phyloP scores from a whole-genome alignment of 2,113 vertebrate genomes.

The Marmota monax region DNA sequence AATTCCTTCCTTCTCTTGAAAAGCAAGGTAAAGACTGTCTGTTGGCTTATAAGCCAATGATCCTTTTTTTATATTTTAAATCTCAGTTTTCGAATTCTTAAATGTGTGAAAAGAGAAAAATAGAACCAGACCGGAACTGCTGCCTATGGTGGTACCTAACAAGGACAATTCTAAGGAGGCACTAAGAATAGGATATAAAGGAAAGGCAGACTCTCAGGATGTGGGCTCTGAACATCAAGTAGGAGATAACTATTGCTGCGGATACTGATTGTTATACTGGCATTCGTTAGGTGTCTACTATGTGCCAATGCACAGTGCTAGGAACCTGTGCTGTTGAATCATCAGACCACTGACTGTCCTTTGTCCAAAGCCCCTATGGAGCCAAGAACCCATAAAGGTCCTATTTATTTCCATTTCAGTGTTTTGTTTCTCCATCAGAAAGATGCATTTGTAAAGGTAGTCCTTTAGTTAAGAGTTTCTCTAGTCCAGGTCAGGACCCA shows the following conservation, averaged over 20 bases:
- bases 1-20: neutral
- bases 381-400: neutral
- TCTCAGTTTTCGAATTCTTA: neutral
- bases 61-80: neutral
- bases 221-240: neutral
- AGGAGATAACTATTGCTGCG: neutral
- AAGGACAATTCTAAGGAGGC: neutral
- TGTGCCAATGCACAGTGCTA: neutral
- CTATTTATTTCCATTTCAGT: neutral
- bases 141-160: neutral
- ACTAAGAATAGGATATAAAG: neutral
- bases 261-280: neutral
- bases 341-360: neutral
- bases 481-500: neutral
- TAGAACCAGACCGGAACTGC: neutral
- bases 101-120: slow-evolving; percentile 23
- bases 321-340: neutral
- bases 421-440: neutral
- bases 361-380: neutral
- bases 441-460: neutral
- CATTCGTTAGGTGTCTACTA: neutral
- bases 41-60: neutral
- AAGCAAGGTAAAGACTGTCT: neutral
- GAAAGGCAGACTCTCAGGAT: neutral
- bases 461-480: neutral